Conservation (phyloP, 2,797 vertebrate species). For the Paratrypauchen microcephalus region DNA sequence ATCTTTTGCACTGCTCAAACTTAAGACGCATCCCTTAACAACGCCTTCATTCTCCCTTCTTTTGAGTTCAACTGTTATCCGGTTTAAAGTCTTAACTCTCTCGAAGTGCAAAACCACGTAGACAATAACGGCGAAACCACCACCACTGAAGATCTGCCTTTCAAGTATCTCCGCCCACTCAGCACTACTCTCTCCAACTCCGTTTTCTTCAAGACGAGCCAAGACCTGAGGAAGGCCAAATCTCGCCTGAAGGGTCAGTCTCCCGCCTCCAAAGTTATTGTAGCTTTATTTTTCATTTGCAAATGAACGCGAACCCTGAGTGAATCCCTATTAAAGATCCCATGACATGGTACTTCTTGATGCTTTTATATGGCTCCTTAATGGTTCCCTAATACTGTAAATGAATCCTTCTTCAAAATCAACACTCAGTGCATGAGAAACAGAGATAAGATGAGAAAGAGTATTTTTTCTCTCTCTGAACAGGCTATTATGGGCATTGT, state of each 20-base stretch:
- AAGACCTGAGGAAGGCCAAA: constrained; percentile 43
- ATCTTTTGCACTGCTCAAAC: neutral
- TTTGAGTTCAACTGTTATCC: constrained; percentile 11
- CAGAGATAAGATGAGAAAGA: too few species aligned
- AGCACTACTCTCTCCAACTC: constrained; percentile 26
- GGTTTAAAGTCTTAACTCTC: constrained; percentile 19
- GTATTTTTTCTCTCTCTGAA: too few species aligned
- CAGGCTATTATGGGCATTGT: too few species aligned
- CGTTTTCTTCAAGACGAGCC: constrained; percentile 8
- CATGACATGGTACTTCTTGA: too few species aligned
- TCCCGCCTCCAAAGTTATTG: constrained; percentile 46
- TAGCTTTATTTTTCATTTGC: constrained; percentile 23
- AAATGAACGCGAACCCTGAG: constrained; percentile 9
- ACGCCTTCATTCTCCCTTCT: neutral
- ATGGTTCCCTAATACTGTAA: too few species aligned
- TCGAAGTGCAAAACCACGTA: constrained; percentile 34
- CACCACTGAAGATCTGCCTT: constrained; percentile 57
- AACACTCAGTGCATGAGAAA: too few species aligned
- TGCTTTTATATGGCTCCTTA: too few species aligned
- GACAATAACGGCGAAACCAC: constrained; percentile 35
- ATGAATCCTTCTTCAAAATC: too few species aligned
- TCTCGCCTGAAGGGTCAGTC: constrained; percentile 42
- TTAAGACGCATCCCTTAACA: neutral
- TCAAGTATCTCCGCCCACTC: constrained; percentile 47
- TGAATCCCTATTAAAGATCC: too few species aligned